phyloP scores from a whole-genome alignment of 2,888 invertebrate species.

The Gisinianus flammeolus region DNA sequence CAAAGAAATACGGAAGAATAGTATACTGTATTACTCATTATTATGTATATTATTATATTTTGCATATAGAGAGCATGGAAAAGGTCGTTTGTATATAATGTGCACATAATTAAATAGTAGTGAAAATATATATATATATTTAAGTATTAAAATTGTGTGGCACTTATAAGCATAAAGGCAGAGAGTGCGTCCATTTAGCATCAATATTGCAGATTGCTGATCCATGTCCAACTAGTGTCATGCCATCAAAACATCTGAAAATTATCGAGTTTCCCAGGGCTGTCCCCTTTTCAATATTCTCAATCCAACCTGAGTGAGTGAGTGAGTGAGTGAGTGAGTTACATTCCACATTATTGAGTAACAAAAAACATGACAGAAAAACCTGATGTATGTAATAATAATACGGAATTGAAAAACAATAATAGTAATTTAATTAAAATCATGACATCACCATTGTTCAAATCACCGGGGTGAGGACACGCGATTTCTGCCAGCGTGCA shows the following conservation, averaged over 20 bases:
- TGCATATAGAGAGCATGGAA: conserved; percentile 51
- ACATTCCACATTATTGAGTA: neutral
- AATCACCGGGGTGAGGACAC: conserved; percentile 90
- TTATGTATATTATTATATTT: too few species aligned
- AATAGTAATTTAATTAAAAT: conserved; percentile 20
- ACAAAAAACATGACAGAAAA: too few species aligned
- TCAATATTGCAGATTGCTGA: conserved; percentile 76
- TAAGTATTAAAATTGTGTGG: too few species aligned
- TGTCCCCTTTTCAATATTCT: conserved; percentile 81
- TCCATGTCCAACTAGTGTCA: conserved; percentile 77
- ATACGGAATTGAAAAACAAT: too few species aligned
- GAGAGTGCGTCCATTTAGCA: conserved; percentile 91
- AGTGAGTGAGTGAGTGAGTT: neutral
- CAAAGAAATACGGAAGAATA: too few species aligned
- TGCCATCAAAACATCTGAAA: conserved; percentile 90
- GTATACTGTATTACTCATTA: too few species aligned
- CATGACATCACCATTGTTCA: conserved; percentile 83
- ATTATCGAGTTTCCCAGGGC: conserved; percentile 90
- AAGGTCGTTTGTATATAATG: too few species aligned
- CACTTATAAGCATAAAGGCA: conserved; percentile 75
- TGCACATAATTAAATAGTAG: too few species aligned
- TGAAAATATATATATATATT: too few species aligned
- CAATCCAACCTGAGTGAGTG: conserved; percentile 70
- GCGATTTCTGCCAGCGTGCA: conserved; percentile 78
- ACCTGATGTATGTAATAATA: too few species aligned